Base-by-base conservation (phyloP, 2,888 invertebrate genomes). In the Helobdella robusta region DNA sequence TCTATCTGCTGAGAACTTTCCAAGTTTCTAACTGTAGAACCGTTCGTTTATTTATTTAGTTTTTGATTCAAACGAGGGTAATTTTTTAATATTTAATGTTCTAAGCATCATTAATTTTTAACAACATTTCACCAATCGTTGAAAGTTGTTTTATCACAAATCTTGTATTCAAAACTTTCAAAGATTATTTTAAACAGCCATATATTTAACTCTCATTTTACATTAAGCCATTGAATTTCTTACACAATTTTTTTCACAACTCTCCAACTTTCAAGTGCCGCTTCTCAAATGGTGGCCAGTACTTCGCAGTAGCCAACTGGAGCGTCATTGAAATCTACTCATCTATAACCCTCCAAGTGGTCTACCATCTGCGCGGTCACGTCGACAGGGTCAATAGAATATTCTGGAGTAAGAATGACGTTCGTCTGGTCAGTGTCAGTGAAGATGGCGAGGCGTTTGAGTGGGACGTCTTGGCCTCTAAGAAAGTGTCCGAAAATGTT, bases 251-350 rank as follows among this genome's bases (percentile, higher is more conserved):
- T n/a, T n/a, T n/a, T n/a, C n/a, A n/a, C n/a, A n/a, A n/a, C n/a
- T n/a, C n/a, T 40, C n/a, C 20, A 32, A 11, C 36, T 32, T 30
- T 34, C 32, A 73, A 80, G 73, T 86, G 87, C 35, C 82, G 84
- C 35, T 94, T 92, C 80, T 91, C 91, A 73, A 85, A 85, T 66
- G 86, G 88, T 72, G 94, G 93, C 0, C 90, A 92, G 72, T 78
- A 89, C n/a, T 91, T 94, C 79, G 91, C 90, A 0, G 91, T 90
- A 11, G 89, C 88, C 4, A 89, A 90, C 74, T 87, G 87, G 40
- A 89, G 88, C 78, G 84, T 88, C n/a, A 87, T 94, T 59, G 86
- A 91, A 75, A 84, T 93, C 5, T 91, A 89, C 75, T 88, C 89
- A 0, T 86, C 88, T 0, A 85, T 89, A 6, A 87, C 87, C 11